phyloP scores from a whole-genome alignment of 2,113 vertebrate genomes.

The Macquaria ambigua region DNA sequence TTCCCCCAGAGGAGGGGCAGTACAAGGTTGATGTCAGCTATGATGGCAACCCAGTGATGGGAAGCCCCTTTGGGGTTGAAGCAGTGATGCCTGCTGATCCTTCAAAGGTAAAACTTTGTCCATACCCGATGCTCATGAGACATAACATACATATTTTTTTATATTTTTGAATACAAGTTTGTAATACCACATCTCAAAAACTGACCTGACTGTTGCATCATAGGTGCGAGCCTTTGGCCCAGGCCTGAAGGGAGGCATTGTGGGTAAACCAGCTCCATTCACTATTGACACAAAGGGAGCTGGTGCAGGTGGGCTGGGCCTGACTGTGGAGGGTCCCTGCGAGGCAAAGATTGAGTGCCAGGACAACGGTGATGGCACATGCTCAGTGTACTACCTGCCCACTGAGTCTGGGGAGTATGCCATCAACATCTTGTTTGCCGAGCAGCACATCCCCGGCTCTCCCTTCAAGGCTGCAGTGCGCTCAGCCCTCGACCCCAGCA shows the following conservation, averaged over 20 bases:
- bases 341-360: conserved; percentile 95
- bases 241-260: conserved; percentile 90
- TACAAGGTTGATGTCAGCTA: conserved; percentile 95
- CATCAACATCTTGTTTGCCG: conserved; percentile 93
- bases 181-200: not conserved
- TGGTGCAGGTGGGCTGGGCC: conserved; percentile 90
- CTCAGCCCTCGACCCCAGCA: conserved; percentile 89
- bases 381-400: conserved; percentile 93
- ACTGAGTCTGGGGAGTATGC: conserved; percentile 90
- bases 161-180: not conserved
- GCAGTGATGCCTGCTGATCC: conserved; percentile 93
- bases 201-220: conserved; percentile 14
- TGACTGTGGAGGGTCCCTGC: conserved; percentile 93
- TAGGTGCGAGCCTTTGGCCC: conserved; percentile 93
- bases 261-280: conserved; percentile 91
- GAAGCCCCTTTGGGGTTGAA: conserved; percentile 94
- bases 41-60: conserved; percentile 92
- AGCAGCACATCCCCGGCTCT: conserved; percentile 92
- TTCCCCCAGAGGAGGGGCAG: conserved; percentile 92
- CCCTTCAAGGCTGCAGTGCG: conserved; percentile 90
- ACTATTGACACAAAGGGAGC: conserved; percentile 94
- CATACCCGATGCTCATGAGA: not conserved
- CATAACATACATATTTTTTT: not conserved
- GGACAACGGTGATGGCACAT: conserved; percentile 92
- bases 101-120: conserved; percentile 88